Evolutionary conservation across 2,888 invertebrate genomes (phyloP).

Genomic region (Spodoptera exigua): DNA sequence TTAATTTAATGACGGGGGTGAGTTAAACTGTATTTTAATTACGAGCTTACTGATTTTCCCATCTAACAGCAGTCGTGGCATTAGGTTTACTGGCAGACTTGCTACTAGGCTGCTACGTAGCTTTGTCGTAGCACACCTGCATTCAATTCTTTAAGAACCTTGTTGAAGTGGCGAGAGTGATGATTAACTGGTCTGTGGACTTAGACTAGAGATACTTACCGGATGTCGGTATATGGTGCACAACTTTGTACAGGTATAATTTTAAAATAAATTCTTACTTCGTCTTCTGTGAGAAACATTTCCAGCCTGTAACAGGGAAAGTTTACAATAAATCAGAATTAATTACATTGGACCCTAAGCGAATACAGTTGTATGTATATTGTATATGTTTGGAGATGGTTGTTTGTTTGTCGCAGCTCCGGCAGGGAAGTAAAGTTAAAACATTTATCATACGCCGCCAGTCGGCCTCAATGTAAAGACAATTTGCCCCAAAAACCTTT

Average conservation of each 20-base stretch:
- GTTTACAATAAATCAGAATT: conserved; percentile 27
- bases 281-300: too few relatives aligned
- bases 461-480: conserved; percentile 5
- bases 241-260: too few relatives aligned
- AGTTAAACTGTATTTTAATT: not conserved
- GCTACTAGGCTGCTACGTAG: conserved; percentile 30
- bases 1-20: not conserved
- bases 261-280: not conserved
- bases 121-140: conserved; percentile 19
- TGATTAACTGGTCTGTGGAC: too few relatives aligned
- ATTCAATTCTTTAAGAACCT: not conserved
- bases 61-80: too few relatives aligned
- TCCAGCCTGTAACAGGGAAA: not conserved
- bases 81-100: not conserved
- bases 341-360: conserved; percentile 20
- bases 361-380: conserved; percentile 3
- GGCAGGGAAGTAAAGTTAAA: conserved; percentile 22
- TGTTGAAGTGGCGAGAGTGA: not conserved
- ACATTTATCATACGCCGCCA: conserved; percentile 34
- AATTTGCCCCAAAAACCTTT: conserved; percentile 14
- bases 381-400: conserved; percentile 6
- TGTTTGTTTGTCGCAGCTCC: conserved; percentile 20
- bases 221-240: too few relatives aligned
- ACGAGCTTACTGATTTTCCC: not conserved
- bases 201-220: too few relatives aligned